Evolutionary conservation across 1,140 invertebrate genomes (phyloP).

Genomic region (Saccostrea glomerata): DNA sequence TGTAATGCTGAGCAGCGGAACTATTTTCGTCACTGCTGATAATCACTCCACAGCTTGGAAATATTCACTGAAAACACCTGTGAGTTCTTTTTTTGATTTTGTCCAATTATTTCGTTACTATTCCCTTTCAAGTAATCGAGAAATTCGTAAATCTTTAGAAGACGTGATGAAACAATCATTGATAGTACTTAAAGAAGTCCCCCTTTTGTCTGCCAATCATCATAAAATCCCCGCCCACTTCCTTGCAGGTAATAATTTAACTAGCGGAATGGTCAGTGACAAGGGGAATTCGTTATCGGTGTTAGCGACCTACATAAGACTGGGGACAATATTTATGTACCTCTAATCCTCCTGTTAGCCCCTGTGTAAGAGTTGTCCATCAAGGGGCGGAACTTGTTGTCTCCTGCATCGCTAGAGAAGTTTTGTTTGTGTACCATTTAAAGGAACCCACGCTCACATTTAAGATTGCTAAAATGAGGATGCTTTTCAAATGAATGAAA

Average conservation of each 20-base stretch:
- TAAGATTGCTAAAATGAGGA: neutral
- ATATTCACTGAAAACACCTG: slow-evolving; percentile 19
- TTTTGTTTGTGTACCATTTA: slow-evolving; percentile 29
- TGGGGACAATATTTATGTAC: slow-evolving; percentile 2
- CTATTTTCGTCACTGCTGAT: slow-evolving; percentile 17
- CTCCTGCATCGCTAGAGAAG: slow-evolving; percentile 3
- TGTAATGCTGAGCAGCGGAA: slow-evolving; percentile 28
- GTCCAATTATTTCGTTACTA: slow-evolving; percentile 27
- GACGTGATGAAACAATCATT: slow-evolving; percentile 5
- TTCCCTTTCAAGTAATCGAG: neutral
- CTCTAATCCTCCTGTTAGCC: neutral
- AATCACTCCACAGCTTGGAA: slow-evolving; percentile 20
- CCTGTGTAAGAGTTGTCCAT: neutral
- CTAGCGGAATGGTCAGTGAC: slow-evolving; percentile 20
- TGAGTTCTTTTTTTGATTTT: slow-evolving; percentile 21
- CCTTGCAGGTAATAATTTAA: slow-evolving; percentile 29
- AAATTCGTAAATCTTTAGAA: neutral
- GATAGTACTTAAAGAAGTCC: slow-evolving; percentile 8
- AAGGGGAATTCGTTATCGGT: slow-evolving; percentile 7
- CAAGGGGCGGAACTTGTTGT: neutral
- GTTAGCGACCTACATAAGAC: slow-evolving; percentile 26
- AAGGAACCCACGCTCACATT: neutral
- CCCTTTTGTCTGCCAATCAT: neutral
- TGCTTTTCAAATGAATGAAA: neutral
- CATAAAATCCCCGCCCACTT: neutral